Base-by-base conservation (phyloP, 2,888 invertebrate genomes). In the Lymantria dispar region DNA sequence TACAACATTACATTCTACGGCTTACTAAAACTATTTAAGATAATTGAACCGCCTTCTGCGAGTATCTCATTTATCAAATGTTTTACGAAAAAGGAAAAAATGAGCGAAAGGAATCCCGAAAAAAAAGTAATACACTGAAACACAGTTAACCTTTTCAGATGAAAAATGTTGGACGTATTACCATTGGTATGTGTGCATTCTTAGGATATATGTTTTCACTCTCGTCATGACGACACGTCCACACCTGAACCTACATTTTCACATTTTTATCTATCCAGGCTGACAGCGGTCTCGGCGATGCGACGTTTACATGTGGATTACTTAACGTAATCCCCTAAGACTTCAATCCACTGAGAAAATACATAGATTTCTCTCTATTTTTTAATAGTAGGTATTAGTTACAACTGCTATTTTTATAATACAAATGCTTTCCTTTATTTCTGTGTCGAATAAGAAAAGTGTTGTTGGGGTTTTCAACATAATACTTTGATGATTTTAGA, bases 281-380 rank as follows among this genome's bases (percentile, higher is more conserved):
- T 56, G 66, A 65, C 54, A 58, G 59, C 53, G 52, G 53, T 33
- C 48, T 47, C 22, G 52, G 47, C 33, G 44, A 45, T 36, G 33
- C 15, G 22, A 43, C 50, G 45, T 54, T 60, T 56, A 58, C 53
- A 43, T 47, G 42, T 47, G 50, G 54, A 56, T 62, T 56, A 60
- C 60, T 55, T 54, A 54, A 51, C 40, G 59, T 59, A 59, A 68
- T 59, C 54, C 55, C 38, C 11, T 10, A 22, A 47, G 40, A 30
- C 52, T 53, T 54, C 43, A 50, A 52, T 64, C 48, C 45, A 49
- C 55, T 46, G 47, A 49, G 50, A 58, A 59, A 66, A 62, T 22
- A 22, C 22, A 3, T 22, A 22, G 22, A 5, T 22, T 22, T 22
- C 22, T 22, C 22, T 22, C 5, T 22, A 22, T 22, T 22, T 3